Evolutionary conservation across 1,140 invertebrate species (phyloP).

Genomic region (Tribolium castaneum): DNA sequence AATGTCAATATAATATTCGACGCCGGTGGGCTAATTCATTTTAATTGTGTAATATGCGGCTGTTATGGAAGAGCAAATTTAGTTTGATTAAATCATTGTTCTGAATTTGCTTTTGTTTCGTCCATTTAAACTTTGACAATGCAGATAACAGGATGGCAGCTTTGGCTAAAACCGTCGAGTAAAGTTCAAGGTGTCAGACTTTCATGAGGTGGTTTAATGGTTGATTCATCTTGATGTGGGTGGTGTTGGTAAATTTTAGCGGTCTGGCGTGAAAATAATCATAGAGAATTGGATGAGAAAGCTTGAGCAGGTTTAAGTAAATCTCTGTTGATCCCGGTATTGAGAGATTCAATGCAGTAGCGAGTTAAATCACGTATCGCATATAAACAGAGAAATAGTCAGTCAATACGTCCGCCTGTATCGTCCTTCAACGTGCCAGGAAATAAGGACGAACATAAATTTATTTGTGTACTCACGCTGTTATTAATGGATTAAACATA

Average conservation of each 20-base stretch:
- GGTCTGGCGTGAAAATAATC: constrained; percentile 25
- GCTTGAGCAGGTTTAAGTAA: constrained; percentile 11
- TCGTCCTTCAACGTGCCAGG: constrained; percentile 30
- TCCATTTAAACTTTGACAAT: not conserved
- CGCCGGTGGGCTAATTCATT: no score
- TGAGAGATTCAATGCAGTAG: constrained; percentile 30
- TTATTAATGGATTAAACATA: constrained; percentile 40
- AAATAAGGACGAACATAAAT: constrained; percentile 38
- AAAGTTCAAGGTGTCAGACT: constrained; percentile 1
- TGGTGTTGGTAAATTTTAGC: constrained; percentile 1
- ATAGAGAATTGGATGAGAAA: constrained; percentile 28
- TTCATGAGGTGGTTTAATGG: constrained; percentile 11
- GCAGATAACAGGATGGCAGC: not conserved
- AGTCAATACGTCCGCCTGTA: constrained; percentile 21
- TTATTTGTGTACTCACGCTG: constrained; percentile 36
- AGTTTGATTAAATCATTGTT: not conserved
- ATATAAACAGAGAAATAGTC: constrained; percentile 29
- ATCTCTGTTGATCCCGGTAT: constrained; percentile 18
- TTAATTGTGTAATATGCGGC: no score
- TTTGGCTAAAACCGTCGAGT: not conserved
- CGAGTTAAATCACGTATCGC: constrained; percentile 34
- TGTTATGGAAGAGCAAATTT: not conserved
- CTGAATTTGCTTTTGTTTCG: not conserved
- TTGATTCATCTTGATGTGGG: constrained; percentile 20
- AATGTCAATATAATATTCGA: no score